A percentile compares a stretch with the other conserved stretches of the same genome.
Conservation (phyloP, 2,888 invertebrate genomes). For the Hipparchia semele region DNA sequence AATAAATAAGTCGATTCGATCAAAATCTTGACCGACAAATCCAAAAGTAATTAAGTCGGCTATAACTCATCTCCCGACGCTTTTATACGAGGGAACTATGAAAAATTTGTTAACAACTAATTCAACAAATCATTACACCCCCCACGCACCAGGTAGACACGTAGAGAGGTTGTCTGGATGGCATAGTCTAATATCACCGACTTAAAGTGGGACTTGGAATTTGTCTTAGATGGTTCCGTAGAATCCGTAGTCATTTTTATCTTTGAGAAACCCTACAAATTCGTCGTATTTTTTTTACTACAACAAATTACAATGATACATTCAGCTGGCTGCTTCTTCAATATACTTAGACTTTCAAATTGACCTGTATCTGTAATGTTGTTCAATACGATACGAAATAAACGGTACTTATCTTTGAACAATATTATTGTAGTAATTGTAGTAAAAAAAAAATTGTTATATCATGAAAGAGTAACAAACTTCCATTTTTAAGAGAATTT, state of each 20-base stretch:
- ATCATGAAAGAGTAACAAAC: too few species aligned
- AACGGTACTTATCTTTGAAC: too few species aligned
- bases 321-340: too few species aligned
- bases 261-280: too few species aligned
- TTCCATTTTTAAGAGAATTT: too few species aligned
- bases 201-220: background rate
- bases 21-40: conserved; percentile 42
- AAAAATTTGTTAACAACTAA: conserved; percentile 50
- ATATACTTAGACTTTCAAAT: too few species aligned
- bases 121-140: conserved; percentile 64
- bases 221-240: background rate
- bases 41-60: conserved; percentile 53
- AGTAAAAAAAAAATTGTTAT: too few species aligned
- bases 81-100: conserved; percentile 47
- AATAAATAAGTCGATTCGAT: conserved; percentile 42
- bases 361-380: too few species aligned
- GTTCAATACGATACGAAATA: too few species aligned
- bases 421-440: too few species aligned
- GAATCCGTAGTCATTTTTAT: background rate
- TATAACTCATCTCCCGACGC: conserved; percentile 38
- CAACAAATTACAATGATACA: too few species aligned
- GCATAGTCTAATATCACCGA: background rate
- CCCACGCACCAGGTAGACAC: conserved; percentile 61
- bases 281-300: too few species aligned
- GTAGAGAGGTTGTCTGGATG: conserved; percentile 41